Evolutionary conservation across 2,113 vertebrate genomes (phyloP).

Genomic region (Campylomormyrus tamandua): DNA sequence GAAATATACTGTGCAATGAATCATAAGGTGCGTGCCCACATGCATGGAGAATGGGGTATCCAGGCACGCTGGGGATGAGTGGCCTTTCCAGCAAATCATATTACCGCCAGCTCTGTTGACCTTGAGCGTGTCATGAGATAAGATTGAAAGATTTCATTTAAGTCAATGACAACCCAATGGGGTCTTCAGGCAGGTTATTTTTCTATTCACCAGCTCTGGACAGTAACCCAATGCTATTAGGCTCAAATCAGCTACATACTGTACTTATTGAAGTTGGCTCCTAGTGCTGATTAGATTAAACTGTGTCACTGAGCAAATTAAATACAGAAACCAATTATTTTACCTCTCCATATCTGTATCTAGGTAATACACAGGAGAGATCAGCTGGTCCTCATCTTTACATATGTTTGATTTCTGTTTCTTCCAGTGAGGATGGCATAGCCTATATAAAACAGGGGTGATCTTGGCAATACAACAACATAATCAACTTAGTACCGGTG

Average conservation of each 20-base stretch:
- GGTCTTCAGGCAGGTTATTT: background rate
- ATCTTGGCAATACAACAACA: background rate
- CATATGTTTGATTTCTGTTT: constrained; percentile 39
- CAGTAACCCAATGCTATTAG: constrained; percentile 20
- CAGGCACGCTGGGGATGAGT: too few species aligned
- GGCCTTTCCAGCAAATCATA: background rate
- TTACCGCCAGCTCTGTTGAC: background rate
- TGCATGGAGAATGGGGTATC: background rate
- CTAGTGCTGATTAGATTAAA: constrained; percentile 41
- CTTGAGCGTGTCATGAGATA: constrained; percentile 8
- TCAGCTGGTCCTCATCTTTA: constrained; percentile 32
- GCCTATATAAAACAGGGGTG: background rate
- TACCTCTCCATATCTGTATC: constrained; percentile 29
- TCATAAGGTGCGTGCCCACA: background rate
- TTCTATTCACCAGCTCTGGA: background rate
- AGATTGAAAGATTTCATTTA: constrained; percentile 15
- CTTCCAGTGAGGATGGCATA: background rate
- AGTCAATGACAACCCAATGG: background rate
- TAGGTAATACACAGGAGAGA: constrained; percentile 32
- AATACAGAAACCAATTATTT: constrained; percentile 44
- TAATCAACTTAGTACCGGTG: background rate
- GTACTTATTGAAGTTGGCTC: constrained; percentile 20
- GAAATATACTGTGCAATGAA: background rate
- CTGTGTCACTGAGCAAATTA: constrained; percentile 42
- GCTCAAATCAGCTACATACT: constrained; percentile 10